Evolutionary conservation across 2,888 invertebrate species (phyloP), one percentile per base, ranked within the genome.

Genomic region (Agapostemon virescens): DNA sequence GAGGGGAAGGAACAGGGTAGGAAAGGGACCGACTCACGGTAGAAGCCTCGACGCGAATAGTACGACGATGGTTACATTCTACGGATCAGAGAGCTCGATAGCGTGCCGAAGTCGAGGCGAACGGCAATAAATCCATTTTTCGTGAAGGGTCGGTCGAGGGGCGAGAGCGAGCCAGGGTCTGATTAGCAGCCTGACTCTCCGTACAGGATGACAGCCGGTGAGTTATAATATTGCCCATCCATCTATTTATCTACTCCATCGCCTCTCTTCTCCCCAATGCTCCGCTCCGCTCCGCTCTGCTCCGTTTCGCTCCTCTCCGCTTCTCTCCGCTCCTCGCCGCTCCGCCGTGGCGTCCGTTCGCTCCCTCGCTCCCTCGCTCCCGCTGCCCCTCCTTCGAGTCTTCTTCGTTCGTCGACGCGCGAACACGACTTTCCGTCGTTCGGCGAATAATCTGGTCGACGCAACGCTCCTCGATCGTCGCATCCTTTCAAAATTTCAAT

Each of bases 201-300:
- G 92, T 91, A 90, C 92, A 91, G 92, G 92, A 92, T 92, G 92
- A 92, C 92, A 92, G 92, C 92, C 90, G 90, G 92, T 92, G 92
- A 92, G 92, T 92, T 92, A 92, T 92, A 92, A 92, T 92, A 92
- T 92, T 92, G 92, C 92, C 92, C 92, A 92, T 92, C 92, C 92
- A 92, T 92, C 92, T 92, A 92, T 92, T 92, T 92, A 92, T 92
- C 92, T 92, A 91, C 91, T 92, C 91, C 91, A 91, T 91, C 91
- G 90, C 84, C 86, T 87, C 88, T 85, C 84, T 86, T 78, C 86
- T 80, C 84, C 78, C 81, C 79, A 71, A 73, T 67, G 76, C 74
- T 77, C 78, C 71, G 78, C 68, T 79, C 84, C 42, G 20, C 81
- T 84, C 55, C 26, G 55, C 26, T 55, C 17, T 15, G 0, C 26